Conservation (phyloP, 2,113 vertebrate species). For the Heterotis niloticus region DNA sequence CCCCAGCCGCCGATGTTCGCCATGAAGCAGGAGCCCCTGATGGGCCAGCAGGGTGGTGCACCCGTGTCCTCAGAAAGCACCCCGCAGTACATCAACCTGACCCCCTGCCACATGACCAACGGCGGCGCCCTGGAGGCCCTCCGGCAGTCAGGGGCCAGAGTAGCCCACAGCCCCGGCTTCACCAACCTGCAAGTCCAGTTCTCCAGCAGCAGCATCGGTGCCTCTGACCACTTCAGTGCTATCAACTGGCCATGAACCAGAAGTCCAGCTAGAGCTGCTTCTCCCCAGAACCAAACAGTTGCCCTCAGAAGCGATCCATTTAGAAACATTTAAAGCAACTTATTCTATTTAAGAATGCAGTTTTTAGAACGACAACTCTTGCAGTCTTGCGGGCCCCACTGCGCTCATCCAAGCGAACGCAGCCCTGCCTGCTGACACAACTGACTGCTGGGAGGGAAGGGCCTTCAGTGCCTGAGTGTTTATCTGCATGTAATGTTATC, state of each 20-base stretch:
- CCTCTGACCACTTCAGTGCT: neutral
- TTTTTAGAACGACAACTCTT: neutral
- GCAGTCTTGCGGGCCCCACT: neutral
- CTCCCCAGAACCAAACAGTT: neutral
- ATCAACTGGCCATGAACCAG: neutral
- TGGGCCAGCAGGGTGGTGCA: conserved; percentile 18
- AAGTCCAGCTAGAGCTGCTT: neutral
- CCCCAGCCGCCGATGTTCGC: neutral
- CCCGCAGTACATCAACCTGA: conserved; percentile 55
- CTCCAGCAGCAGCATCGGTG: neutral
- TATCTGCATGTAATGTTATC: neutral
- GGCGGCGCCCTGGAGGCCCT: conserved; percentile 42
- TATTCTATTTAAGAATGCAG: neutral
- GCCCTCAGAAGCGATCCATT: too few relatives aligned
- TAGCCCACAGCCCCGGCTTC: conserved; percentile 24
- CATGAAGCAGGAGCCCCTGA: conserved; percentile 10
- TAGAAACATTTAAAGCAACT: neutral
- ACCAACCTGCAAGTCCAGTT: conserved; percentile 33
- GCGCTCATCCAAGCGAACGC: neutral
- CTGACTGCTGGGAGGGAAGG: neutral
- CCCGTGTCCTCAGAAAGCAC: conserved; percentile 42
- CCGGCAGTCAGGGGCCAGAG: conserved; percentile 33
- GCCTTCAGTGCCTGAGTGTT: neutral
- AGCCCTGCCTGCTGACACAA: neutral
- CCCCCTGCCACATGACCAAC: conserved; percentile 50